A percentile compares a stretch with the other conserved stretches of the same genome.
Conservation (phyloP, 2,888 invertebrate genomes). For the Ethmia dodecea region DNA sequence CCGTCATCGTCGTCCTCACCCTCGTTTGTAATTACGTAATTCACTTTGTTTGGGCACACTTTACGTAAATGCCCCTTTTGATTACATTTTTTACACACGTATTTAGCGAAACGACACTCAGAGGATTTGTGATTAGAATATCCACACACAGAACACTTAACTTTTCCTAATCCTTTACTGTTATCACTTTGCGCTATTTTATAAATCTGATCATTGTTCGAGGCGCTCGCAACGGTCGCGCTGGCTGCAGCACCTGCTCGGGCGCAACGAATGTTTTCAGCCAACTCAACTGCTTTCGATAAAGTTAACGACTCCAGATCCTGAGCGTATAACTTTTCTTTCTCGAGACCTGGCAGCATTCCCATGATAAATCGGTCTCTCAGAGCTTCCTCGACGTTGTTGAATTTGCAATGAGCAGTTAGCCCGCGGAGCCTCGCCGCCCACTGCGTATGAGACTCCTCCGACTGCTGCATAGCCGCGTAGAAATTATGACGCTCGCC, state of each 20-base stretch:
- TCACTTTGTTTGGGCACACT: conserved; percentile 17
- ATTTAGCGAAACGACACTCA: conserved; percentile 20
- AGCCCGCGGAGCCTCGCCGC: conserved; percentile 22
- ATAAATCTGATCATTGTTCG: conserved; percentile 2
- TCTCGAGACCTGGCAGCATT: conserved; percentile 21
- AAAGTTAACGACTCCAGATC: conserved; percentile 19
- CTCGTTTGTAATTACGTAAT: conserved; percentile 1
- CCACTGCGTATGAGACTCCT: conserved; percentile 22
- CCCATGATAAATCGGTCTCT: conserved; percentile 21
- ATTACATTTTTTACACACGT: conserved; percentile 20
- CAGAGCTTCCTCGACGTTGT: conserved; percentile 11
- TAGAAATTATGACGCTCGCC: conserved; percentile 26
- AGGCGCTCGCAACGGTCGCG: background rate
- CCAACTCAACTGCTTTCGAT: conserved; percentile 22
- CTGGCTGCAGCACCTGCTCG: conserved; percentile 14
- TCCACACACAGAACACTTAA: conserved; percentile 22
- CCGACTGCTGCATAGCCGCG: conserved; percentile 18
- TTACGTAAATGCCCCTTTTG: conserved; percentile 17
- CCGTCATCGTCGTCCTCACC: conserved; percentile 13
- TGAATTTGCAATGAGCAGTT: conserved; percentile 18
- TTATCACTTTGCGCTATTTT: conserved; percentile 2
- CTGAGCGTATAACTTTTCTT: conserved; percentile 23
- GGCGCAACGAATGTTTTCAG: conserved; percentile 22
- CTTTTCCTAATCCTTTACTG: conserved; percentile 4
- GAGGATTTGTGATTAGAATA: conserved; percentile 18